These are phyloP conservation scores for Lepidurus couesii DNA, from an alignment of 1,140 invertebrate species.

Conservation along the genomic window DNA sequence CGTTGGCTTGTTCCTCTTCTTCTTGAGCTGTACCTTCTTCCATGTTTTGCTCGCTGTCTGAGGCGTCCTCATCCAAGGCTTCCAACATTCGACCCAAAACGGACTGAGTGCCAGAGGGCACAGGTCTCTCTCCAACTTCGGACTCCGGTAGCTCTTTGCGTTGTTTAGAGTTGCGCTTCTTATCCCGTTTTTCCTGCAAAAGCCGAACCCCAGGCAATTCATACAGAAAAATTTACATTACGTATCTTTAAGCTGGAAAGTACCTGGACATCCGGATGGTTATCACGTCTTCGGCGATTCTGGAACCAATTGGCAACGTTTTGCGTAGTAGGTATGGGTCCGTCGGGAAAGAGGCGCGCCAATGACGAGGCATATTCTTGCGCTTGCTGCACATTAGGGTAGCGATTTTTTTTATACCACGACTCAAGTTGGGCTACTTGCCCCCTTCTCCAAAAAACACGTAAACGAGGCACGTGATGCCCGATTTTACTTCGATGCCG, in stretches of 20 bases:
- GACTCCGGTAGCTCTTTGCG: neutral
- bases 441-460: conserved; percentile 1
- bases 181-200: neutral
- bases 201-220: neutral
- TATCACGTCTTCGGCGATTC: conserved; percentile 1
- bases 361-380: neutral
- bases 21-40: neutral
- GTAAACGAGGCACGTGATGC: neutral
- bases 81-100: conserved; percentile 1
- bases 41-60: conserved; percentile 1
- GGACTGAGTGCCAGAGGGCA: neutral
- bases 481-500: neutral
- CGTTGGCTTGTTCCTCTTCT: neutral
- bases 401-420: neutral
- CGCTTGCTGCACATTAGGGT: neutral
- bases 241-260: neutral
- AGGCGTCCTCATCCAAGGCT: neutral
- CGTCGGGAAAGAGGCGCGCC: neutral
- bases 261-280: neutral
- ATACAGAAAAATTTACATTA: neutral
- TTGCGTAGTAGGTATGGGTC: neutral
- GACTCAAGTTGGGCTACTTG: neutral
- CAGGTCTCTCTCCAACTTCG: neutral
- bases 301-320: conserved; percentile 11
- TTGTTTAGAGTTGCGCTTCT: neutral